A percentile compares a stretch with the other conserved stretches of the same genome.
Conservation (phyloP, 2,888 invertebrate genomes). For the Drosophila barbarae region DNA sequence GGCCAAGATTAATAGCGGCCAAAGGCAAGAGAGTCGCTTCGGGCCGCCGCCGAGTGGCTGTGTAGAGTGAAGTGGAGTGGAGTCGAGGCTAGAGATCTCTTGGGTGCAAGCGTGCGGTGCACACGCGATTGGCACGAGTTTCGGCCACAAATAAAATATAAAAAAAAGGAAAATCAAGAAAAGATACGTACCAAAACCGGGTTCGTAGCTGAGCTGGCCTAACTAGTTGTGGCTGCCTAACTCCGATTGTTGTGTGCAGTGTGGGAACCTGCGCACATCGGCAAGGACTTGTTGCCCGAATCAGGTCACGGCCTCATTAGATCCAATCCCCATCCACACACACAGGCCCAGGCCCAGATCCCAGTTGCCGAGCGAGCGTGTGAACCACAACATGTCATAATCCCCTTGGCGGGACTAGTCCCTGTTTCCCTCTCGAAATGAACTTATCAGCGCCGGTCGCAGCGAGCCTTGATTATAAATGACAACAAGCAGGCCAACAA, state of each 20-base stretch:
- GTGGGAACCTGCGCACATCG: constrained; percentile 56
- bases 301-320: constrained; percentile 72
- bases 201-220: constrained; percentile 41
- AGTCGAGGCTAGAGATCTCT: constrained; percentile 47
- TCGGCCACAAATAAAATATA: constrained; percentile 33
- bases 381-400: constrained; percentile 68
- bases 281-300: constrained; percentile 48
- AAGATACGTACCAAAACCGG: constrained; percentile 19
- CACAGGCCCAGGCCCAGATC: constrained; percentile 11
- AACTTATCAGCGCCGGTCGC: constrained; percentile 66
- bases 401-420: constrained; percentile 50
- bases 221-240: constrained; percentile 58
- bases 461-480: constrained; percentile 71
- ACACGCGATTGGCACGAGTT: constrained; percentile 80
- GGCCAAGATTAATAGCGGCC: constrained; percentile 67
- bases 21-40: constrained; percentile 40
- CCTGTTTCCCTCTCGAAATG: constrained; percentile 48
- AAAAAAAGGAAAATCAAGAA: not conserved
- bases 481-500: constrained; percentile 71
- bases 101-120: constrained; percentile 75
- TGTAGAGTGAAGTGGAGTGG: constrained; percentile 4
- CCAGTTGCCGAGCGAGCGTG: constrained; percentile 51
- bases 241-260: constrained; percentile 34
- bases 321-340: constrained; percentile 48
- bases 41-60: not conserved